Conservation (phyloP, 2,888 invertebrate species). For the Micropterix aruncella region DNA sequence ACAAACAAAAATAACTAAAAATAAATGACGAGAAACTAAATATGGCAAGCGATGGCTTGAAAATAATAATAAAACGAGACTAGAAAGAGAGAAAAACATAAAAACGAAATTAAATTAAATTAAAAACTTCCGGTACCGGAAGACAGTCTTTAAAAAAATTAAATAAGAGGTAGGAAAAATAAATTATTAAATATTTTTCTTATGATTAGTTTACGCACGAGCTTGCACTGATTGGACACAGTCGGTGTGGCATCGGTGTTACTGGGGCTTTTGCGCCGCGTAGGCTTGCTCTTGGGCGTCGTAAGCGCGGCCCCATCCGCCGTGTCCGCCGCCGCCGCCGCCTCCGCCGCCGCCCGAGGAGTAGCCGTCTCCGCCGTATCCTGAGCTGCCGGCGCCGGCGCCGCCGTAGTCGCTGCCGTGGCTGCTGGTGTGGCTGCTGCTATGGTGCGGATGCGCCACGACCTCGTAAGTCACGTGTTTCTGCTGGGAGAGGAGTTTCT, state of each 20-base stretch:
- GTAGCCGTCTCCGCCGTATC: conserved; percentile 37
- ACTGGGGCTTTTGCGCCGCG: conserved; percentile 55
- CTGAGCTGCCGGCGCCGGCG: conserved; percentile 34
- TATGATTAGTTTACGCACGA: no score
- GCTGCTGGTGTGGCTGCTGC: conserved; percentile 50
- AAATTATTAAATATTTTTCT: no score
- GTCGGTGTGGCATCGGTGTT: conserved; percentile 15
- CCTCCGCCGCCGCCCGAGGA: conserved; percentile 27
- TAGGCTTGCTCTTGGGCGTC: conserved; percentile 66
- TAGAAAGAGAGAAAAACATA: conserved; percentile 7
- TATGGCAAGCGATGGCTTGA: conserved; percentile 11
- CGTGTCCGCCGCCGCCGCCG: conserved; percentile 47
- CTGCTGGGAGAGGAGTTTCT: conserved; percentile 66
- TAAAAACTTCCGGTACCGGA: conserved; percentile 2
- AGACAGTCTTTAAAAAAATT: conserved; percentile 3
- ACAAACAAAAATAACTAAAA: conserved; percentile 5
- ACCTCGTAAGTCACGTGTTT: conserved; percentile 84
- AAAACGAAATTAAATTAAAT: conserved; percentile 9
- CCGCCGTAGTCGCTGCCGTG: conserved; percentile 48
- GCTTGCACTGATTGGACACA: conserved; percentile 2
- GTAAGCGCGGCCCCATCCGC: conserved; percentile 65
- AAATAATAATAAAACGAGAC: conserved; percentile 5
- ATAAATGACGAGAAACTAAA: background rate
- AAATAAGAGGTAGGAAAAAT: conserved; percentile 12
- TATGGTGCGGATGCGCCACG: conserved; percentile 72